Base-by-base conservation (phyloP, 2,888 invertebrate species). In the Limnephilus marmoratus region DNA sequence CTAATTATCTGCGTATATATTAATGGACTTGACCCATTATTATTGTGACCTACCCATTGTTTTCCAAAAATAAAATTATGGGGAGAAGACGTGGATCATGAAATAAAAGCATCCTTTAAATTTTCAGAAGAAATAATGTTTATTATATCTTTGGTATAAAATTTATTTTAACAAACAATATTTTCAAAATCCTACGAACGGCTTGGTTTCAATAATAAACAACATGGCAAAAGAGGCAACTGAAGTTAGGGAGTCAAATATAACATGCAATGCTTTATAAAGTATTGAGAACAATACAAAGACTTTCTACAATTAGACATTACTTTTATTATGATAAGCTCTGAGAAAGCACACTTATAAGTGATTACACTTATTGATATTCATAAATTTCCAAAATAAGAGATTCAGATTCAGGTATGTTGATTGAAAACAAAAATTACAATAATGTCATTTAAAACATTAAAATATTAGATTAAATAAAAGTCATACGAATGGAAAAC, bases 131-230 rank as follows among this genome's bases (percentile, higher is more conserved):
- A 86, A 86, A 86, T 91, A 29, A 85, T 86, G 53, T 86, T 91
- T 85, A 87, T 82, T 90, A 89, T 90, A 82, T 90, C 91, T 92
- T 93, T 93, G 91, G 91, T 92, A 92, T 93, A 93, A 92, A 91
- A 93, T 92, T 92, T 93, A 90, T 91, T 53, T 85, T 49, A 86
- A 91, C 80, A 83, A 68, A 85, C 53, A 91, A 89, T 90, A 91
- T 90, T 37, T 41, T 49, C 83, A 37, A 24, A 83, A 83, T 83
- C 37, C 83, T 83, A 83, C 24, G 37, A 83, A 83, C 11, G 31
- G 15, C 34, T 83, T 37, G 24, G 34, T 34, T 82, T 31, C 4
- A 45, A 18, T 85, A 24, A 12, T 85, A 18, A 34, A 85, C 41
- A 85, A 85, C 12, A 85, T 68, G 5, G 7, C 13, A 53, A 68